Conservation (phyloP, 2,797 vertebrate species). For the Platalea minor region DNA sequence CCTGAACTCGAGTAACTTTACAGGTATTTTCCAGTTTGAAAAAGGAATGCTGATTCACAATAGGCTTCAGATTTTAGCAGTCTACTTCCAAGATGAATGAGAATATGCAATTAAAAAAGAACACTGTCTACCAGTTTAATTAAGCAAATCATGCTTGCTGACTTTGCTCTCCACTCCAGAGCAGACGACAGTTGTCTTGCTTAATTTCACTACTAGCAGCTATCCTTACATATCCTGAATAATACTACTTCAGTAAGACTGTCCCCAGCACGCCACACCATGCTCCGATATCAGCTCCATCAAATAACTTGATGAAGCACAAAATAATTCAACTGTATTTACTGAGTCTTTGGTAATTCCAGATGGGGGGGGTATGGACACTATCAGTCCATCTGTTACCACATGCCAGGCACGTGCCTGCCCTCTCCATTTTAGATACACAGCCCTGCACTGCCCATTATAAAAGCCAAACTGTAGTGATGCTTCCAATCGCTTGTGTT, state of each 20-base stretch:
- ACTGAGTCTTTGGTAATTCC: not conserved
- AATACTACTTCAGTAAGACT: not conserved
- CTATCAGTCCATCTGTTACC: not conserved
- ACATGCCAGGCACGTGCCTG: fast-evolving
- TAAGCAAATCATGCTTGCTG: not conserved
- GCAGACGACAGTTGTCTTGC: not conserved
- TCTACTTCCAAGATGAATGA: not conserved
- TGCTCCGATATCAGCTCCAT: not conserved
- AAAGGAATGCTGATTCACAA: not conserved
- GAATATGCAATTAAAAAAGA: not conserved
- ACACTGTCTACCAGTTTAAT: not conserved
- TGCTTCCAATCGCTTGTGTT: not conserved
- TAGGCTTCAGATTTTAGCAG: not conserved
- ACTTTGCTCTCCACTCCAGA: not conserved
- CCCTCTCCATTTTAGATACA: not conserved
- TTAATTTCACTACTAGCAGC: not conserved
- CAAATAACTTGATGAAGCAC: not conserved
- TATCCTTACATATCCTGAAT: not conserved
- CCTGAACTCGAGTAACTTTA: not conserved
- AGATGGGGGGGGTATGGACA: not conserved
- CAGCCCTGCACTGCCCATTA: not conserved
- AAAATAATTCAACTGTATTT: not conserved
- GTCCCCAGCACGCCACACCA: not conserved
- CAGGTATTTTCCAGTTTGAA: not conserved
- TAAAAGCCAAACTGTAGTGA: not conserved